Percentiles rank a stretch among this genome's conserved stretches.
Evolutionary conservation across 2,888 invertebrate species (phyloP).

Genomic region (Tenthredo livida): DNA sequence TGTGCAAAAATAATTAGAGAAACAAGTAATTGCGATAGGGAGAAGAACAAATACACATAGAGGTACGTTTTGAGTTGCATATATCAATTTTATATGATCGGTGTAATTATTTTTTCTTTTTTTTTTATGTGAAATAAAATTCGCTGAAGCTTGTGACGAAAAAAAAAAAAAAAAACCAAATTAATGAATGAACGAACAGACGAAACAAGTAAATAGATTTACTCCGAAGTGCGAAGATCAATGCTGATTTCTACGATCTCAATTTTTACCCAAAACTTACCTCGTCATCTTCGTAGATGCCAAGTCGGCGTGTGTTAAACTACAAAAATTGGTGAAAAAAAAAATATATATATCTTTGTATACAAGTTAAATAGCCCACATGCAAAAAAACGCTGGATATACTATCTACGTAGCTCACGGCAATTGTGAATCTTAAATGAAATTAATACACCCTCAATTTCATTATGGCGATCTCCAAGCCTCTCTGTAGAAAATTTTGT

Average conservation of each 20-base stretch:
- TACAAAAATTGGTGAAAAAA: conserved; percentile 71
- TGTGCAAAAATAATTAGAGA: background rate
- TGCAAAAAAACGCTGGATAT: background rate
- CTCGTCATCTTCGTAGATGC: conserved; percentile 71
- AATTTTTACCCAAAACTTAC: conserved; percentile 71
- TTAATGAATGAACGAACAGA: background rate
- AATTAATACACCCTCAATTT: background rate
- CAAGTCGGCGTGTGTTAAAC: conserved; percentile 72
- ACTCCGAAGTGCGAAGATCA: background rate
- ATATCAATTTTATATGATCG: background rate
- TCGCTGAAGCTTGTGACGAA: too few relatives aligned
- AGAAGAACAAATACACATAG: background rate
- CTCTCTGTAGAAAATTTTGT: background rate
- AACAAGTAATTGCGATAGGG: background rate
- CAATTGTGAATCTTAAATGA: conserved; percentile 1
- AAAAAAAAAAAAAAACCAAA: background rate
- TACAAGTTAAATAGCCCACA: background rate
- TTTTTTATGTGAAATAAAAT: background rate
- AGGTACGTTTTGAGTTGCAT: conserved; percentile 46
- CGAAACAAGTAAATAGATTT: background rate
- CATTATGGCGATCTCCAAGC: background rate
- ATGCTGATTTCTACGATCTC: conserved; percentile 58
- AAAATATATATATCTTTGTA: conserved; percentile 26
- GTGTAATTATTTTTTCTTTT: background rate
- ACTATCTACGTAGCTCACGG: conserved; percentile 34